These are phyloP conservation scores for Jordanella pulchra DNA, from an alignment of 2,797 vertebrate species.

Conservation along the genomic window DNA sequence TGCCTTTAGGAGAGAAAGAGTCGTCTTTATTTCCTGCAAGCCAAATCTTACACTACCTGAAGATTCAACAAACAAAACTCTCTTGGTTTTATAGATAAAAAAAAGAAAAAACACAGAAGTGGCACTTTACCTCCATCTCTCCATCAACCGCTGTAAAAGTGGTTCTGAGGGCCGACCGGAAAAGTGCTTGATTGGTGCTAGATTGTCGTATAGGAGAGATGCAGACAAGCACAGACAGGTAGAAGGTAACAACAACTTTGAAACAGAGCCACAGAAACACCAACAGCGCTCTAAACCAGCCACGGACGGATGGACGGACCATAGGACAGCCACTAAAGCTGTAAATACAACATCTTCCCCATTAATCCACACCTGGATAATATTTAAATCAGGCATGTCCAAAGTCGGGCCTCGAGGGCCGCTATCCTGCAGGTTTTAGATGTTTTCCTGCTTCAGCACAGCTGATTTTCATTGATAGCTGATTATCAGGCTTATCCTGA, in stretches of 20 bases:
- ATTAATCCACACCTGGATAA: too few relatives aligned
- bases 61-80: background rate
- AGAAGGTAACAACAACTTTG: background rate
- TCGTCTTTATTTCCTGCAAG: slow-evolving; percentile 5
- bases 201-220: background rate
- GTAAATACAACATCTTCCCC: too few relatives aligned
- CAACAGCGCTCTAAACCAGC: too few relatives aligned
- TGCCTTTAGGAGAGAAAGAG: slow-evolving; percentile 1
- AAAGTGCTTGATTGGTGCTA: slow-evolving; percentile 16
- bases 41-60: background rate
- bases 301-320: too few relatives aligned
- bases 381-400: too few relatives aligned
- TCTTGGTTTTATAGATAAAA: background rate
- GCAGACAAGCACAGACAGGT: background rate
- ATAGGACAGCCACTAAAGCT: too few relatives aligned
- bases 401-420: too few relatives aligned
- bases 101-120: background rate
- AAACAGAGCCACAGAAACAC: background rate
- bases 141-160: background rate
- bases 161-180: background rate
- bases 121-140: background rate
- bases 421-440: too few relatives aligned
- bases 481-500: too few relatives aligned
- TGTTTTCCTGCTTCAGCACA: too few relatives aligned
- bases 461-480: too few relatives aligned